Base-by-base conservation (phyloP, 2,113 vertebrate genomes). In the Toxotes jaculatrix region DNA sequence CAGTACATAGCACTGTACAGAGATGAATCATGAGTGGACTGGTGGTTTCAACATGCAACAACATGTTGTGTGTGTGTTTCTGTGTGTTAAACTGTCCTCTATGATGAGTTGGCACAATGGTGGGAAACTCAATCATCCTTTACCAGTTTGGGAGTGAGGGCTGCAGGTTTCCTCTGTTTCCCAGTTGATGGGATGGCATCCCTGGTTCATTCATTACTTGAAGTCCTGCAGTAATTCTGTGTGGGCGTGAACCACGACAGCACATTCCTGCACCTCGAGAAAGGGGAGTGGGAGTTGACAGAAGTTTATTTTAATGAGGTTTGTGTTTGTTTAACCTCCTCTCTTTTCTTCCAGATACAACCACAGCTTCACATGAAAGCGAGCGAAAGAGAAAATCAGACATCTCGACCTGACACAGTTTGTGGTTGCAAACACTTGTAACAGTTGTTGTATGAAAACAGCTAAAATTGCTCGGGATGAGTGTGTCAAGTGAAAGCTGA, bases 121-220 rank as follows among this genome's bases (percentile, higher is more conserved):
- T 89, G 92, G 90, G 92, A 94, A 94, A 92, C 72, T 87, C 91
- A 88, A 27, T 91, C 89, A 90, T 69, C 68, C 78, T 71, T 79
- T 19, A 85, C 72, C 61, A 74, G 23, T 27, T 40, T 27, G 74
- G 66, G 71, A 79, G 73, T 80, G 60, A 87, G 42, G 36, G 32
- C 34, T 53, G 21, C 47, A 55, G 12, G 23, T 53, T 55, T 14
- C 66, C 31, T 84, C 51, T 72, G 74, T 83, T 86, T 77, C 67
- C 61, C 74, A 77, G 74, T 63, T 49, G 81, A 86, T 76, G 61
- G 85, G 84, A 78, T 87, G 87, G 77, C 75, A 88, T 86, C 78
- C 80, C 76, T 75, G 1, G 63, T 83, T 93, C 84, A 89, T 89
- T 93, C 84, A 92, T 89, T 91, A 92, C 91, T 87, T 91, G 81